Evolutionary conservation across 2,113 vertebrate genomes (phyloP), one percentile per base, ranked within the genome.

Genomic region (Pedetes capensis): DNA sequence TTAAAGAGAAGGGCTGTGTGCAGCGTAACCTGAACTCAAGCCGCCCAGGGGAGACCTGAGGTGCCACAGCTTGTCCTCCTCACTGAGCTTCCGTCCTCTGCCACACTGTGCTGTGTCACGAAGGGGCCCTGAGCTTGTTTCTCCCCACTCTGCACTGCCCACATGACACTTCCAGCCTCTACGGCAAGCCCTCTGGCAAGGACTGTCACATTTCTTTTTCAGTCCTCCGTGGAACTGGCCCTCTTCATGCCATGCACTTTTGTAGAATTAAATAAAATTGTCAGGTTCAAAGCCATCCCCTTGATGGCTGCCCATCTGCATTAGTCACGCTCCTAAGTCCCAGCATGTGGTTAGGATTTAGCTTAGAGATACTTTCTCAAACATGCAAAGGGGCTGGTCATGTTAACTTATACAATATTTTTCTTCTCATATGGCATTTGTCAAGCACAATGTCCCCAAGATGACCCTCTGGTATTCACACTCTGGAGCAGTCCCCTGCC

Each of bases 101-200:
- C 0, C 2, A 5, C 0, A 0, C 14, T 8, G 22, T 0, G 57
- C 14, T 8, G 22, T 0, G 57, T 42, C 1, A 39, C 39, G 25
- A 44, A 9, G 0, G 29, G 18, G 6, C 29, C n/a, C 29, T 0
- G 14, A 5, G 59, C 42, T 55, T 25, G 55, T 44, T 34, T 82
- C 23, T 55, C n/a, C 34, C 51, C 25, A 32, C 42, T 59, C 53
- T 6, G 9, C 4, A 22, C 49, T 9, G 32, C 63, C 22, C 8
- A 1, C 3, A 25, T 12, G 53, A 49, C 42, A 20, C 17, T 76
- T 87, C 47, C 47, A 3, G 39, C 66, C 86, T 2, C 59, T 7
- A 1, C 89, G 16, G 32, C 1, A 37, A 59, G 76, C 51, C 59
- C 93, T 44, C 1, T 0, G 94, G 42, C 61, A 53, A 34, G 39